Evolutionary conservation across 2,888 invertebrate species (phyloP), one percentile per base, ranked within the genome.

Genomic region (Chrysopilus asiliformis): DNA sequence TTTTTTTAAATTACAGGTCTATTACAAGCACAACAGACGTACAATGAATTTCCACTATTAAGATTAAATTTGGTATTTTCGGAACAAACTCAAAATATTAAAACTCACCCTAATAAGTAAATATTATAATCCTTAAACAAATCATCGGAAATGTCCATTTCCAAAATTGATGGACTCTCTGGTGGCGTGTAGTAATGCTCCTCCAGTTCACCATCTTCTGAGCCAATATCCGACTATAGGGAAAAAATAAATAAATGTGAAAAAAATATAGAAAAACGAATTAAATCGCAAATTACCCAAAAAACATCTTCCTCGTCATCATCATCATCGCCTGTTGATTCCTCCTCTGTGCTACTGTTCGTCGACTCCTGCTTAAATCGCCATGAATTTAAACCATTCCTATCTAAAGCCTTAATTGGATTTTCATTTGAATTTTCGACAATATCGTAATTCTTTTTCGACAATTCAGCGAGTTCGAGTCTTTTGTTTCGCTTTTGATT

Each of bases 31-130:
- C n/a, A n/a, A n/a, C n/a, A n/a, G n/a, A n/a, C n/a, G n/a, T n/a
- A n/a, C n/a, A n/a, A n/a, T n/a, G n/a, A n/a, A n/a, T n/a, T n/a
- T n/a, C n/a, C n/a, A n/a, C n/a, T n/a, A n/a, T n/a, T n/a, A n/a
- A n/a, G n/a, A n/a, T n/a, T n/a, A n/a, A n/a, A n/a, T n/a, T n/a
- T n/a, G n/a, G n/a, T n/a, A n/a, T n/a, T n/a, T n/a, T n/a, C n/a
- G n/a, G n/a, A 36, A 3, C 46, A 45, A 34, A 33, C 28, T 26
- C 27, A 35, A 43, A 39, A 32, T 40, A 32, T 17, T 12, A 22
- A 17, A 39, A 50, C 57, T 58, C 56, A 83, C 82, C 82, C 82
- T 72, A 52, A 80, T 70, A 57, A 74, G 77, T 41, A 68, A 1
- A 57, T 51, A 12, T 69, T 71, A 19, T 66, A 69, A 20, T 57